These are phyloP conservation scores for Frankliniella fusca DNA, from an alignment of 2,888 invertebrate genomes.

Conservation along the genomic window DNA sequence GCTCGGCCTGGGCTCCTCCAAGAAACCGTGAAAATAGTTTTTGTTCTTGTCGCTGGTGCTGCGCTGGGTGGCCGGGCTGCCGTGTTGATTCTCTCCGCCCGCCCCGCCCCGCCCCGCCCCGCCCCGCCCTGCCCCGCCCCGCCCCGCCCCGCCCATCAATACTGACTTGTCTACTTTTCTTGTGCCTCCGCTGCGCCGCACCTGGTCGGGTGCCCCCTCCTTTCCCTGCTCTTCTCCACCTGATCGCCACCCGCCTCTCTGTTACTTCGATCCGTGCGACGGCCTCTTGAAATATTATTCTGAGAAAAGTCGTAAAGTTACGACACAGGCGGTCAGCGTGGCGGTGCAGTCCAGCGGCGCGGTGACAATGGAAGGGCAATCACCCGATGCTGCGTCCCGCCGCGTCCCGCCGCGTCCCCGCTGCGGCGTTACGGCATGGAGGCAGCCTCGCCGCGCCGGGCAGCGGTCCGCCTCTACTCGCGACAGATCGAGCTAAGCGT, in stretches of 20 bases:
- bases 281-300: too few species aligned
- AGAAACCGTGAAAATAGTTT: background rate
- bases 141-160: background rate
- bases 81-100: background rate
- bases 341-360: background rate
- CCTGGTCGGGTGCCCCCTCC: background rate
- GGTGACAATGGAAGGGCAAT: background rate
- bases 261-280: too few species aligned
- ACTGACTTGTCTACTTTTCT: background rate
- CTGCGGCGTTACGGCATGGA: background rate
- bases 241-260: too few species aligned
- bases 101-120: background rate
- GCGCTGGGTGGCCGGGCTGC: background rate
- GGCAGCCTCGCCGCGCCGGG: too few species aligned
- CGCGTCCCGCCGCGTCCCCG: background rate
- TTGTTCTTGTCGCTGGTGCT: background rate
- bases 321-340: too few species aligned
- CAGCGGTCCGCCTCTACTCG: background rate
- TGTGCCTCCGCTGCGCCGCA: background rate
- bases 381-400: too few species aligned
- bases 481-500: too few species aligned
- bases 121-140: background rate
- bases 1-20: background rate
- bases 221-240: too few species aligned
- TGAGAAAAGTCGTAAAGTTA: too few species aligned